Evolutionary conservation across 2,113 vertebrate species (phyloP).

Genomic region (Caracal caracal): DNA sequence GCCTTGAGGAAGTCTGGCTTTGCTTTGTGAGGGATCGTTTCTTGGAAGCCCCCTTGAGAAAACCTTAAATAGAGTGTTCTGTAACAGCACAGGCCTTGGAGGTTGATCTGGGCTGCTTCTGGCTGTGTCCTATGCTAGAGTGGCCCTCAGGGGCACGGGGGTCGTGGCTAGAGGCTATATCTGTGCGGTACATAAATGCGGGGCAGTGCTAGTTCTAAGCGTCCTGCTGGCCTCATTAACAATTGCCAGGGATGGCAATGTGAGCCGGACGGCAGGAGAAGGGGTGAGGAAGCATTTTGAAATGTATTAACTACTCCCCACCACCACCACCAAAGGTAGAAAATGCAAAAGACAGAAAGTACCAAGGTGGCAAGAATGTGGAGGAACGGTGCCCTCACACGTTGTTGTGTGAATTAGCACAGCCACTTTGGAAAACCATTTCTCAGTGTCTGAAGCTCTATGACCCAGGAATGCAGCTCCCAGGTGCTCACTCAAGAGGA

Average conservation of each 20-base stretch:
- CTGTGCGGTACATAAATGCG: not conserved
- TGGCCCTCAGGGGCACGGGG: not conserved
- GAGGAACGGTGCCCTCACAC: not conserved
- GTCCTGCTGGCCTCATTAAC: not conserved
- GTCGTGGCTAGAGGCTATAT: not conserved
- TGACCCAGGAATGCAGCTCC: not conserved
- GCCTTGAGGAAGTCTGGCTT: not conserved
- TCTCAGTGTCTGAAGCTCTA: not conserved
- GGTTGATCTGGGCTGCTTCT: not conserved
- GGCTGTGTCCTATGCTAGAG: not conserved
- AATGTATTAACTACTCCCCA: not conserved
- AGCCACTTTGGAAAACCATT: not conserved
- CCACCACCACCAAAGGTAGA: not conserved
- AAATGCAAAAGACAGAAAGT: not conserved
- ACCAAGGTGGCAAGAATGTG: not conserved
- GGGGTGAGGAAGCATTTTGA: not conserved
- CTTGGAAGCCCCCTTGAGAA: not conserved
- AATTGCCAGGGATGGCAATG: not conserved
- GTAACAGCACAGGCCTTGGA: not conserved
- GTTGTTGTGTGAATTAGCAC: not conserved
- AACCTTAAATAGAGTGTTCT: not conserved
- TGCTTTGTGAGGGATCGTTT: not conserved
- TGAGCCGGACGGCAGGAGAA: not conserved
- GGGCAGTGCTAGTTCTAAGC: not conserved
- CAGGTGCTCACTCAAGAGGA: not conserved